Base-by-base conservation (phyloP, 1,140 invertebrate species). In the Nephila pilipes region DNA sequence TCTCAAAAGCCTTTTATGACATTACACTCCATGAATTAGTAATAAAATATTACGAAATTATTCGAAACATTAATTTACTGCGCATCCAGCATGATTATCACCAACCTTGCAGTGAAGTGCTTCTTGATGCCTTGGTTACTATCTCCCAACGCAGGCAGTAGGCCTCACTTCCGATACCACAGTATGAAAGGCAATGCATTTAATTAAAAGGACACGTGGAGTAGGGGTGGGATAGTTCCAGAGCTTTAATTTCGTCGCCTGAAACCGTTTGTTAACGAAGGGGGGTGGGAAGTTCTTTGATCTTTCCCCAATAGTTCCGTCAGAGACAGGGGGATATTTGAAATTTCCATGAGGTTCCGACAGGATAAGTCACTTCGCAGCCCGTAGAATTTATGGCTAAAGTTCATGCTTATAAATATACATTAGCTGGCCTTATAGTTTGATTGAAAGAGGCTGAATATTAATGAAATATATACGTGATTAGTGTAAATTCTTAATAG, bases 221-320 rank as follows among this genome's bases (percentile, higher is more conserved):
- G 25, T 16, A 29, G 29, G 63, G 29, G 65, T 57, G 20, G 32
- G 55, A 60, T 14, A 36, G 57, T 60, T 29, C 32, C 5, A 22
- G 60, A 25, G 87, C 87, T 88, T 88, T 88, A 88, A 88, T 88
- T 88, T 88, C 60, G 87, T 25, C 87, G 87, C 87, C 87, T 75
- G 58, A 75, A 88, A 88, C 87, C 63, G 87, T 88, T 58, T 75
- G 63, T 88, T 88, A 88, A 54, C 63, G 83, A 85, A 85, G 83
- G 57, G 83, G 65, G 65, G 65, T 5, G 65, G 65, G 14, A 75
- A 58, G 87, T 88, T 63, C 87, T 88, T 88, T 88, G 87, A 88
- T 88, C 87, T 88, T 20, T 60, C 83, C 38, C 80, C 46, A 55
- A 55, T 87, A 63, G 85, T 63, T 87, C 38, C 80, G 38, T 25